Base-by-base conservation (phyloP, 2,113 vertebrate genomes). In the Triplophysa rosa region DNA sequence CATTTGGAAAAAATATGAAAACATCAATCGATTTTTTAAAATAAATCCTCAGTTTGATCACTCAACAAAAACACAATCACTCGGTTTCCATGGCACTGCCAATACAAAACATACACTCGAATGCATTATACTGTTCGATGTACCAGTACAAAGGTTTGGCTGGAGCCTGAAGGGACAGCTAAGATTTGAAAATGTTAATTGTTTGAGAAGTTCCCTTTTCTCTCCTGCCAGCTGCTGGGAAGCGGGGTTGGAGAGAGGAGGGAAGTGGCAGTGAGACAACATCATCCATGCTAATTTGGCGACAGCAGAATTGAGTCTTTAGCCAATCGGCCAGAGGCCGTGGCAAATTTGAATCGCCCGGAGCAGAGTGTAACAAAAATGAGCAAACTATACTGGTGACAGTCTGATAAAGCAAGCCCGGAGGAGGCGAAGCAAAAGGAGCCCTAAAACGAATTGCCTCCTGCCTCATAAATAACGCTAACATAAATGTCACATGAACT, bases 391-490 rank as follows among this genome's bases (percentile, higher is more conserved):
- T 82, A 89, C 71, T 89, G 84, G 83, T 89, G 83, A 89, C 23
- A 65, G 86, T 85, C 63, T 85, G 84, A 87, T 84, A 92, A 90
- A 92, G 83, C 42, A 88, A 90, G 84, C 81, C 81, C 87, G 0
- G 83, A 86, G 79, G 81, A 88, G 72, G 89, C 79, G 78, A 49
- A 75, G 80, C 80, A 85, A 87, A 42, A 86, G 83, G 90, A 80
- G 85, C 87, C 84, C 89, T 89, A 91, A 93, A 94, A 89, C 37
- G 29, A 92, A 92, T 80, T 89, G 84, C 84, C 88, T 87, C 80
- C 79, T 88, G 68, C 73, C 86, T 93, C 90, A 88, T 93, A 93
- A 94, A 93, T 91, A 94, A 94, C 81, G 90, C 83, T 92, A 94
- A 91, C 86, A 92, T 93, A 94, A 95, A 94, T 83, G 62, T 91